Evolutionary conservation across 1,140 invertebrate genomes (phyloP), one percentile per base, ranked within the genome.

Genomic region (Magallana ariakensis): DNA sequence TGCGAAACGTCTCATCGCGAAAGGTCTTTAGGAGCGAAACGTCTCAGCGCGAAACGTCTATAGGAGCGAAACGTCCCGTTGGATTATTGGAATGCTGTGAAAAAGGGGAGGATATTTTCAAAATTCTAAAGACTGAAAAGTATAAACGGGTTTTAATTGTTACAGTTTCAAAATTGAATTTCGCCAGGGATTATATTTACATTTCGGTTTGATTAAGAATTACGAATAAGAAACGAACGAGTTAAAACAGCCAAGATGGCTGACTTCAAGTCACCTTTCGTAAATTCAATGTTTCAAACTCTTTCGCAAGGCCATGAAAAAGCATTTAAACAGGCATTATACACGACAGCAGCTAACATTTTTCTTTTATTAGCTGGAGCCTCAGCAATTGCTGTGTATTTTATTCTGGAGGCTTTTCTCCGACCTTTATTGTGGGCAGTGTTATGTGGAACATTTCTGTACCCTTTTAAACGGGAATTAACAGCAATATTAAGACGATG

Each of bases 361-460:
- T 94, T 94, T 88, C 87, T 94, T 60, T 80, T 94, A 55, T 62
- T 94, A 46, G 93, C 92, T 11, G 90, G 90, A 85, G 91, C 89
- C 58, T 92, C 92, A 7, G 89, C 90, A 10, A 86, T 94, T 91
- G 97, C 97, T 6, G 95, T 98, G 16, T 98, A 97, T 93, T 96
- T 97, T 88, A 97, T 98, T 80, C 94, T 99, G 7, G 97, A 97
- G 92, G 97, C 98, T 0, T 99, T 99, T 94, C 96, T 99, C 19
- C 97, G 97, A 91, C 97, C 98, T 0, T 93, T 99, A 56, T 96
- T 99, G 87, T 99, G 98, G 98, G 98, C 98, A 6, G 95, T 99
- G 80, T 94, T 99, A 16, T 98, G 98, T 93, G 98, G 98, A 15
- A 97, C 97, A 10, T 97, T 98, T 57, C 95, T 99, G 46, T 97